Percentiles rank a stretch among this genome's conserved stretches.
These are phyloP conservation scores for Gambusia holbrooki DNA, from an alignment of 2,113 vertebrate genomes.

Conservation along the genomic window DNA sequence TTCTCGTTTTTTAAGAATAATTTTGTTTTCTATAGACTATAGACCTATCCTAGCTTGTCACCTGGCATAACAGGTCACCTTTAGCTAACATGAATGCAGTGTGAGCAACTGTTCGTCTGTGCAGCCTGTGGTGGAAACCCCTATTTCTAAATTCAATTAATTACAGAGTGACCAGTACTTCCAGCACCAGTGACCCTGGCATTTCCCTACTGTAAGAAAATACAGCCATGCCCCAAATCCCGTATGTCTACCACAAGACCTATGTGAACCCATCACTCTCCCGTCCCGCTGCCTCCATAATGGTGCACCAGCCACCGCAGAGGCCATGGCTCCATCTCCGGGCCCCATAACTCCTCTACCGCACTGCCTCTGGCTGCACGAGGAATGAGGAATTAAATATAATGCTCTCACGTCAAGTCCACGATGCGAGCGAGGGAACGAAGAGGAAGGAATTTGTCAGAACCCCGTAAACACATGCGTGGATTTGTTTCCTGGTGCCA, in stretches of 20 bases:
- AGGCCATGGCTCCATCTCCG: conserved; percentile 53
- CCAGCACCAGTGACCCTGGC: conserved; percentile 47
- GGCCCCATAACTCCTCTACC: conserved; percentile 54
- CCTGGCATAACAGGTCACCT: too few species aligned
- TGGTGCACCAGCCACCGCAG: conserved; percentile 60
- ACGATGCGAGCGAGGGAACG: conserved; percentile 57
- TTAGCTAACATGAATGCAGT: neutral
- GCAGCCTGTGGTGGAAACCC: neutral
- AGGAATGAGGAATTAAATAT: conserved; percentile 74
- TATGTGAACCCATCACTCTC: conserved; percentile 40
- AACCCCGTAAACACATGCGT: conserved; percentile 78
- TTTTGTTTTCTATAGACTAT: too few species aligned
- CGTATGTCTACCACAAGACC: conserved; percentile 54
- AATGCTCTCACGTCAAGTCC: conserved; percentile 73
- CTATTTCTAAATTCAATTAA: conserved; percentile 56
- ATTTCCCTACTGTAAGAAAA: conserved; percentile 52
- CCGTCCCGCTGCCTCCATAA: conserved; percentile 55
- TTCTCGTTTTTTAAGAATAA: too few species aligned
- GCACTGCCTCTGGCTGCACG: conserved; percentile 48
- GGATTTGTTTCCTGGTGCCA: conserved; percentile 66
- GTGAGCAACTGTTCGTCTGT: neutral
- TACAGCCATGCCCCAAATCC: conserved; percentile 53
- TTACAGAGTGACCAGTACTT: conserved; percentile 52
- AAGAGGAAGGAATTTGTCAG: conserved; percentile 80
- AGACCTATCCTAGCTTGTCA: too few species aligned